Evolutionary conservation across 2,113 vertebrate species (phyloP).

Genomic region (Oncorhynchus gorbuscha): DNA sequence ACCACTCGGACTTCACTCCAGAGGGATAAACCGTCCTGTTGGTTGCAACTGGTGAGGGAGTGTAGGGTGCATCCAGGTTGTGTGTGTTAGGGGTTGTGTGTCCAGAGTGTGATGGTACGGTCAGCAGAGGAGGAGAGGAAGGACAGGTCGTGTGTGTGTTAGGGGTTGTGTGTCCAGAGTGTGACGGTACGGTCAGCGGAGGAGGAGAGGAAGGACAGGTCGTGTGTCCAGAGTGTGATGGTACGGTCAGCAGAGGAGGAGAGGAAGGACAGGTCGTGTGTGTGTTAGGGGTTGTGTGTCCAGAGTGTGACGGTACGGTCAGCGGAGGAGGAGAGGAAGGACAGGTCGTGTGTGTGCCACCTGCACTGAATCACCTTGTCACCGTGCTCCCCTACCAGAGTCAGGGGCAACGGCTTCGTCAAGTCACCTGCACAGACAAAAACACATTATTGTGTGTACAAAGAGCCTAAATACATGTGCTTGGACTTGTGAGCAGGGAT

Average conservation of each 20-base stretch:
- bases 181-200: slow-evolving; percentile 66
- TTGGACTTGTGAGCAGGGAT: too few relatives aligned
- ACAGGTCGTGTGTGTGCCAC: slow-evolving; percentile 84
- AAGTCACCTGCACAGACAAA: slow-evolving; percentile 69
- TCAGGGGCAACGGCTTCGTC: slow-evolving; percentile 91
- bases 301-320: slow-evolving; percentile 91
- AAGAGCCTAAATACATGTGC: background rate
- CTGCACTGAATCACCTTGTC: slow-evolving; percentile 99
- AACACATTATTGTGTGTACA: slow-evolving; percentile 1
- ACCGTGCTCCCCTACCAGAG: slow-evolving; percentile 89
- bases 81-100: background rate
- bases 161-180: background rate
- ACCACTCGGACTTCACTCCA: too few relatives aligned
- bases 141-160: background rate
- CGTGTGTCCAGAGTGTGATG: slow-evolving; percentile 30
- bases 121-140: too few relatives aligned
- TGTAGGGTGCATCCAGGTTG: too few relatives aligned
- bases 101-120: too few relatives aligned
- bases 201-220: slow-evolving; percentile 79
- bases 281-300: slow-evolving; percentile 86
- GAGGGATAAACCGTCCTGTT: too few relatives aligned
- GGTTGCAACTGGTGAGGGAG: too few relatives aligned
- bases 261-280: slow-evolving; percentile 55
- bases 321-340: too few relatives aligned
- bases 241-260: slow-evolving; percentile 84